Evolutionary conservation across 2,797 vertebrate genomes (phyloP), one percentile per base, ranked within the genome.

Genomic region (Hapalemur alaotrensis): DNA sequence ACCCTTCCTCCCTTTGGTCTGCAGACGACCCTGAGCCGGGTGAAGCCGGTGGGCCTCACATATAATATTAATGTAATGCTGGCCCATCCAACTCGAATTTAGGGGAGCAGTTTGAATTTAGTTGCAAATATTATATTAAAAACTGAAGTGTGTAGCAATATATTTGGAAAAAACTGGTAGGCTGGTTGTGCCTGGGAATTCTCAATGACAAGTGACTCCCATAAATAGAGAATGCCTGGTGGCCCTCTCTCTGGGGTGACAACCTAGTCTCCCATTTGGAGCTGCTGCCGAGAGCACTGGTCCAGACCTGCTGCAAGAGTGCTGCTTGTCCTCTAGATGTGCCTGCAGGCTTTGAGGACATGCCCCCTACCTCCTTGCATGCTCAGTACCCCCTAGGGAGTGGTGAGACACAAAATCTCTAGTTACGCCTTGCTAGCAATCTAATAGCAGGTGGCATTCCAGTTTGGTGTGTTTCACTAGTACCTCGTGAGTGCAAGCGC

Each of bases 71-170:
- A 57, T 25, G 25, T 25, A 54, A 72, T n/a, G 18, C 43, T 35
- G 35, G n/a, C 63, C 46, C 10, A 20, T 18, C 46, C 52, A n/a
- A 38, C 25, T 48, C 48, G 8, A 84, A 87, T 63, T 83, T 50
- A 93, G 89, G 76, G 57, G 65, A 82, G n/a, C 10, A 38, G 43
- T 91, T 83, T 95, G 84, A 91, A 82, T 63, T 70, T 57, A 75
- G 54, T 46, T 50, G 63, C 43, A 78, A 61, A 72, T 52, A 54
- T 28, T 96, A 17, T n/a, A 46, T 91, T 75, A 79, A 81, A 91
- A 48, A 30, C 48, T 30, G 23, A 93, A 30, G 61, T 38, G 3
- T 46, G 13, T 30, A 67, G 61, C 18, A 20, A 89, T 46, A 28
- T 35, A 63, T 38, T 95, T 76, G 54, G 28, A 30, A 46, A 97